Evolutionary conservation across 2,888 invertebrate genomes (phyloP), one percentile per base, ranked within the genome.

Genomic region (Drosophila suboccidentalis): DNA sequence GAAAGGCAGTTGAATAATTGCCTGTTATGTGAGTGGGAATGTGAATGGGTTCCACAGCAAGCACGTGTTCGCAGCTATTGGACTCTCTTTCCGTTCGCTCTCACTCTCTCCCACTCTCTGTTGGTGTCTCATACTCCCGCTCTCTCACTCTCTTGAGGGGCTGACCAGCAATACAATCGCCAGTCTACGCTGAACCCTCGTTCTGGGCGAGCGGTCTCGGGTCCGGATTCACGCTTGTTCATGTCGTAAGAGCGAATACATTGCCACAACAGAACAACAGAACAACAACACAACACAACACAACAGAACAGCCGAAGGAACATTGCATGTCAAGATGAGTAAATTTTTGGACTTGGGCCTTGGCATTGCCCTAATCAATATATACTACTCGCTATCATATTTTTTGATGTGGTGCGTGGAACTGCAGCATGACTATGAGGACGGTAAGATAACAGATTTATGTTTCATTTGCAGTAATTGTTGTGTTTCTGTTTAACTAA

Each of bases 121-220:
- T 29, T 9, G 44, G 44, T 34, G 38, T 38, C 59, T 13, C 19
- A n/a, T 32, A 22, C 58, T 58, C 26, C 17, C 41, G 11, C 55
- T 60, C 53, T 39, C 58, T 32, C 29, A 9, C 47, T 57, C 74
- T 75, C 71, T 57, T 51, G 43, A 29, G 41, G 11, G 34, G 49
- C 59, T 78, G 74, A 59, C 61, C 64, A 69, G 55, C 58, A 47
- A 62, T 47, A 73, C 36, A 64, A 34, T 64, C 41, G 76, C 61
- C 76, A 76, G 76, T 76, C 78, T 76, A 78, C 76, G 78, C 69
- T 78, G 76, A 76, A 78, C 76, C 78, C 76, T 76, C 76, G 78
- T 78, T 76, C 64, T 62, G 74, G 76, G 76, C 76, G 76, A 76
- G 76, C 76, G 76, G 76, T 76, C 75, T 76, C 75, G 78, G 78